phyloP scores from a whole-genome alignment of 2,797 vertebrate species.

The Moxostoma hubbsi region DNA sequence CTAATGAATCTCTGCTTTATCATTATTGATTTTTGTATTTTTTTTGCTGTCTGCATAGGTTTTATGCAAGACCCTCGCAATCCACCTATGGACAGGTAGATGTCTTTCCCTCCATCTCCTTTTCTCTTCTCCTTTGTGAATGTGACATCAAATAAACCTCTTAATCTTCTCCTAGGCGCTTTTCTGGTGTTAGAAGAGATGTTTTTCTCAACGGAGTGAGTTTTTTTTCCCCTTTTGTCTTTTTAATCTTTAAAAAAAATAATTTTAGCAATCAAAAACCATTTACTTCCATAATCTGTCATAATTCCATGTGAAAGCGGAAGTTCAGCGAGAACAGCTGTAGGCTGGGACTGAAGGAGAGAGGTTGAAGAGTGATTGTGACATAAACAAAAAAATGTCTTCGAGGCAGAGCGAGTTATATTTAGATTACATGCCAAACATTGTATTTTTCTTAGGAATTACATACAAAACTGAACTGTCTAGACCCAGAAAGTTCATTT shows the following conservation, averaged over 20 bases:
- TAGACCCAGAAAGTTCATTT: no score
- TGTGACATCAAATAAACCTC: conserved; percentile 27
- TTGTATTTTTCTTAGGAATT: no score
- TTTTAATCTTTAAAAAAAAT: no score
- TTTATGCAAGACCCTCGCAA: conserved; percentile 97
- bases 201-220: conserved; percentile 98
- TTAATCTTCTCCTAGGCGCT: conserved; percentile 82
- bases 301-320: background rate
- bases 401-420: no score
- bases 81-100: conserved; percentile 94
- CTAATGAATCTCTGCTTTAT: no score
- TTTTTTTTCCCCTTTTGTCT: conserved; percentile 48
- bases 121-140: conserved; percentile 46
- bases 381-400: no score
- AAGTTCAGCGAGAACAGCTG: no score
- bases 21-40: conserved; percentile 45
- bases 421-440: no score
- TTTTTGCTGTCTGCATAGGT: conserved; percentile 85
- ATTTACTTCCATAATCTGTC: background rate
- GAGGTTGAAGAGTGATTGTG: no score
- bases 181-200: conserved; percentile 92
- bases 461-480: no score
- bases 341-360: no score
- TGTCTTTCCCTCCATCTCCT: conserved; percentile 55
- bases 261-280: background rate